Conservation (phyloP, 2,113 vertebrate species). For the Apeltes quadracus region DNA sequence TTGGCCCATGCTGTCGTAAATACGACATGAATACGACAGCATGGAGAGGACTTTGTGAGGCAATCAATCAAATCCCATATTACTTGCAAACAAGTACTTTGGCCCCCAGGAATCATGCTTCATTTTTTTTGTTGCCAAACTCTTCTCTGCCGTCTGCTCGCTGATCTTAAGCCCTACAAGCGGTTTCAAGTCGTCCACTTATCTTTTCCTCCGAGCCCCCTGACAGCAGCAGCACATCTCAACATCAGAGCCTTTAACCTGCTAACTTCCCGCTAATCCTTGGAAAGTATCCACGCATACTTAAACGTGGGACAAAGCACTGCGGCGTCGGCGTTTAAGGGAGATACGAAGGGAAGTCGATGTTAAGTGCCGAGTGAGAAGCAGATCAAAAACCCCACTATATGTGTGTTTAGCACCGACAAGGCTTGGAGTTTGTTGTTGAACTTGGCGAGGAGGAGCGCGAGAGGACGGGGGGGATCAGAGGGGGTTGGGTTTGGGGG, state of each 20-base stretch:
- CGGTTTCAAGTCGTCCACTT: constrained; percentile 49
- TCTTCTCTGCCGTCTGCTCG: constrained; percentile 8
- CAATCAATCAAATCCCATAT: neutral
- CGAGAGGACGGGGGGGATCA: constrained; percentile 18
- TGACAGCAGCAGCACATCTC: constrained; percentile 49
- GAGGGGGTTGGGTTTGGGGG: constrained; percentile 15
- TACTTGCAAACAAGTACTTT: neutral
- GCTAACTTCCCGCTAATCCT: constrained; percentile 63
- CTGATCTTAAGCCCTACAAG: constrained; percentile 55
- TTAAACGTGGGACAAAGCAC: constrained; percentile 64
- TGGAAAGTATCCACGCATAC: constrained; percentile 51
- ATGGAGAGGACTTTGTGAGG: neutral
- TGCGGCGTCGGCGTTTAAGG: constrained; percentile 48
- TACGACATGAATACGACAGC: too few species aligned
- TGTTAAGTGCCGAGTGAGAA: constrained; percentile 56
- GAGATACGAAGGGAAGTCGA: constrained; percentile 57
- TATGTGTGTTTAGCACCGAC: constrained; percentile 59
- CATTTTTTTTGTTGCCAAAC: constrained; percentile 10
- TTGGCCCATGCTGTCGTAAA: neutral
- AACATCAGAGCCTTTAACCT: constrained; percentile 54
- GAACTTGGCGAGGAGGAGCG: constrained; percentile 38
- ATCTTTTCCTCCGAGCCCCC: constrained; percentile 42
- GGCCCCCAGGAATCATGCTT: neutral
- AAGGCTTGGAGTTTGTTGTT: constrained; percentile 46
- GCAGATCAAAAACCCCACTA: constrained; percentile 63